phyloP scores from a whole-genome alignment of 2,888 invertebrate species.

The Clusia tigrina region DNA sequence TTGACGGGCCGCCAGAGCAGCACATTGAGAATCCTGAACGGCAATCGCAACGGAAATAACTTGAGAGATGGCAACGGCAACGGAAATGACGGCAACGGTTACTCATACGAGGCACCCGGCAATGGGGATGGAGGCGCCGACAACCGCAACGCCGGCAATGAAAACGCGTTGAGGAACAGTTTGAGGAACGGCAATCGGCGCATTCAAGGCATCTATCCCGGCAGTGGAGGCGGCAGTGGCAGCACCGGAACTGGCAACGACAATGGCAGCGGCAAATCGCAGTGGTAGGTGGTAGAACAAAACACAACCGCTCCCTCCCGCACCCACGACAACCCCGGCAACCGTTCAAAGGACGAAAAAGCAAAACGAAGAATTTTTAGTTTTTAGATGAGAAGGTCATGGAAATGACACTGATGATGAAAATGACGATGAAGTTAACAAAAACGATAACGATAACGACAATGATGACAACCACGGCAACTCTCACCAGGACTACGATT shows the following conservation, averaged over 20 bases:
- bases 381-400: too few species aligned
- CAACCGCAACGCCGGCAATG: slow-evolving; percentile 25
- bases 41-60: slow-evolving; percentile 19
- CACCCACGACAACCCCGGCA: too few species aligned
- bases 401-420: slow-evolving; percentile 28
- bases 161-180: slow-evolving; percentile 10
- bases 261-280: slow-evolving; percentile 26
- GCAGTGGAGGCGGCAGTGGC: slow-evolving; percentile 20
- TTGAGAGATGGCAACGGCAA: slow-evolving; percentile 20
- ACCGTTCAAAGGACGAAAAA: too few species aligned
- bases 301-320: too few species aligned
- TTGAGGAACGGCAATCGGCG: slow-evolving; percentile 10
- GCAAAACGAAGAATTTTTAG: too few species aligned
- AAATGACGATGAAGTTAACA: slow-evolving; percentile 23
- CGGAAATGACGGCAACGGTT: slow-evolving; percentile 12
- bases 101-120: neutral
- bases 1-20: neutral
- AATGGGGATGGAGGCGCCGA: slow-evolving; percentile 17
- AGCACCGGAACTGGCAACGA: slow-evolving; percentile 31
- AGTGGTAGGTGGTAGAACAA: too few species aligned
- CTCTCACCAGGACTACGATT: neutral
- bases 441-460: slow-evolving; percentile 34
- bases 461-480: slow-evolving; percentile 12
- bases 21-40: slow-evolving; percentile 18
- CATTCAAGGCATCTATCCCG: neutral